Conservation (phyloP, 2,113 vertebrate genomes). For the Bagarius yarrelli region DNA sequence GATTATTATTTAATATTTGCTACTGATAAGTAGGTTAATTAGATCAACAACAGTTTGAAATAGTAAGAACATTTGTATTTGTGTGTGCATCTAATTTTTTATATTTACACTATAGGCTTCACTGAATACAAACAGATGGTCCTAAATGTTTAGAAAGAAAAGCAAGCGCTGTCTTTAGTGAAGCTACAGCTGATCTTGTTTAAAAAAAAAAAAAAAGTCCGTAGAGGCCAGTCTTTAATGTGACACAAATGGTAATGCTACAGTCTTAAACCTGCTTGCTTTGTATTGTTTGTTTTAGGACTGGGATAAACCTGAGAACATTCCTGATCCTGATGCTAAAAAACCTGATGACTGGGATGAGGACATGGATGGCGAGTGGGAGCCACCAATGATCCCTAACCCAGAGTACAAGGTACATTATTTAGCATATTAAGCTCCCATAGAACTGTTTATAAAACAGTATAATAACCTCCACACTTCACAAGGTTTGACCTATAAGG, state of each 20-base stretch:
- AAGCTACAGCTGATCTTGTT: no score
- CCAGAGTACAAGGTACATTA: slow-evolving; percentile 75
- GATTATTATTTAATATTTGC: no score
- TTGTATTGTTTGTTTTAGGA: slow-evolving; percentile 63
- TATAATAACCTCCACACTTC: neutral
- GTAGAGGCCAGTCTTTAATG: neutral
- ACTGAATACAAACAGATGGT: no score
- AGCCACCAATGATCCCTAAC: slow-evolving; percentile 77
- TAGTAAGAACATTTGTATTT: no score
- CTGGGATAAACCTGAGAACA: slow-evolving; percentile 79
- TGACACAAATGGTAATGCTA: no score
- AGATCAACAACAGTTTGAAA: no score
- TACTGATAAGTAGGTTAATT: no score
- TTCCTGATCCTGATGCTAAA: slow-evolving; percentile 78
- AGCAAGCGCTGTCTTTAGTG: no score
- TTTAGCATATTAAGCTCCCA: neutral
- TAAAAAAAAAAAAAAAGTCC: no score
- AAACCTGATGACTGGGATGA: slow-evolving; percentile 79
- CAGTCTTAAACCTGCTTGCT: neutral
- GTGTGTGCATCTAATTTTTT: no score
- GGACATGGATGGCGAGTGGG: slow-evolving; percentile 78
- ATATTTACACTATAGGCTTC: no score
- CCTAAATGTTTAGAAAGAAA: no score
- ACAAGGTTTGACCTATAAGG: neutral
- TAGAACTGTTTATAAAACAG: neutral